Percentiles rank a stretch among this genome's conserved stretches.
Evolutionary conservation across 1,140 invertebrate species (phyloP).

Genomic region (Homarus americanus): DNA sequence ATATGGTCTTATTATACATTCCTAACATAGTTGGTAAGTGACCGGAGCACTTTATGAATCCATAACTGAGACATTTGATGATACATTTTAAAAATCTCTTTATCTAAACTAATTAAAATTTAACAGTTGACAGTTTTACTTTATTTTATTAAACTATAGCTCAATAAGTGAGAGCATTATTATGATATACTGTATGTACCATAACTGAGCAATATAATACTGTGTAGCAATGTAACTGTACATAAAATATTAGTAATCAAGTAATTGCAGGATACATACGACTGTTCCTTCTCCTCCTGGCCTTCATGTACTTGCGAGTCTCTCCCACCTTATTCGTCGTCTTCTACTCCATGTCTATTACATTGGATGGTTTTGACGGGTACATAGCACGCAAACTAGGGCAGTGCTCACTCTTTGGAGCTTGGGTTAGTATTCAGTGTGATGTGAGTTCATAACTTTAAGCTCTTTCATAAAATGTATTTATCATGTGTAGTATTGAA

Average conservation of each 20-base stretch:
- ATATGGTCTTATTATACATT: conserved; percentile 10
- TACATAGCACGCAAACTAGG: conserved; percentile 64
- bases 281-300: conserved; percentile 54
- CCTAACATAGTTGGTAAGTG: conserved; percentile 29
- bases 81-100: neutral
- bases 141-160: neutral
- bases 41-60: neutral
- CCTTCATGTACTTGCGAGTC: conserved; percentile 51
- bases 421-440: conserved; percentile 62
- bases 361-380: conserved; percentile 68
- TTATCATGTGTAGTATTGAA: too few species aligned
- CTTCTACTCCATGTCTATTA: conserved; percentile 64
- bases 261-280: conserved; percentile 61
- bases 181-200: neutral
- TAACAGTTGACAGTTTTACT: too few species aligned
- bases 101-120: neutral
- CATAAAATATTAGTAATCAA: neutral
- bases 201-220: neutral
- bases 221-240: neutral
- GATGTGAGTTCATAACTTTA: neutral
- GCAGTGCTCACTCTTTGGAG: conserved; percentile 70
- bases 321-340: conserved; percentile 54
- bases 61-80: neutral
- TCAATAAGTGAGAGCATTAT: neutral
- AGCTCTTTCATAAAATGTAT: neutral